Conservation (phyloP, 2,888 invertebrate species). For the Drosophila macrospina region DNA sequence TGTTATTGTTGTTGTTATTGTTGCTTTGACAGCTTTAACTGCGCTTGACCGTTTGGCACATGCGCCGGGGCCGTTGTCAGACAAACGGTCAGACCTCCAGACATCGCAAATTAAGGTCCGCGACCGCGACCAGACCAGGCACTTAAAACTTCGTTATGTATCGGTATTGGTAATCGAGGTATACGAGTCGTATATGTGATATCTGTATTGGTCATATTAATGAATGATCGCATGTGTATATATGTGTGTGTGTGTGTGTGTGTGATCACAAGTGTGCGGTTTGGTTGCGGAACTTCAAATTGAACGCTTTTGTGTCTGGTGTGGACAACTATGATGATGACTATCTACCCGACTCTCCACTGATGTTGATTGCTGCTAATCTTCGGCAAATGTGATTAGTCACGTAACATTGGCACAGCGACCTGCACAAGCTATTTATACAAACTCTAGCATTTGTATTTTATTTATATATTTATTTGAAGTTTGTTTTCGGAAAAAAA, state of each 20-base stretch:
- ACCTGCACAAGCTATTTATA: constrained; percentile 41
- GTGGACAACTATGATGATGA: constrained; percentile 79
- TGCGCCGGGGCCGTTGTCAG: constrained; percentile 65
- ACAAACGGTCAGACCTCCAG: constrained; percentile 54
- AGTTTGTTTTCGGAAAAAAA: constrained; percentile 11
- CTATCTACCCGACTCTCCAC: constrained; percentile 52
- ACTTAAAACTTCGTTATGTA: constrained; percentile 63
- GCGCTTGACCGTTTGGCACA: constrained; percentile 81
- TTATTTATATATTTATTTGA: background rate
- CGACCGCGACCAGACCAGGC: constrained; percentile 70
- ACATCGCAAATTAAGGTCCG: constrained; percentile 76
- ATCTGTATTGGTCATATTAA: constrained; percentile 17
- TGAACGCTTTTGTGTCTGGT: constrained; percentile 74
- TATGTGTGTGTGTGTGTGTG: constrained; percentile 28
- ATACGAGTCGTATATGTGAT: constrained; percentile 28
- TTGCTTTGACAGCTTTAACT: constrained; percentile 77
- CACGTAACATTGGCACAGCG: constrained; percentile 76
- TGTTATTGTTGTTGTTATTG: constrained; percentile 36
- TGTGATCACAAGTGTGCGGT: constrained; percentile 42
- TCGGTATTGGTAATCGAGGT: constrained; percentile 51
- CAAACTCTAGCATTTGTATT: background rate
- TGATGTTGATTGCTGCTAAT: constrained; percentile 75
- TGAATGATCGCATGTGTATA: constrained; percentile 2
- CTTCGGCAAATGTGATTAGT: constrained; percentile 80
- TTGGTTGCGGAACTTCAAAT: constrained; percentile 75